A percentile compares a stretch with the other conserved stretches of the same genome.
These are phyloP conservation scores for Cantharis rufa DNA, from an alignment of 2,888 invertebrate genomes.

Conservation along the genomic window DNA sequence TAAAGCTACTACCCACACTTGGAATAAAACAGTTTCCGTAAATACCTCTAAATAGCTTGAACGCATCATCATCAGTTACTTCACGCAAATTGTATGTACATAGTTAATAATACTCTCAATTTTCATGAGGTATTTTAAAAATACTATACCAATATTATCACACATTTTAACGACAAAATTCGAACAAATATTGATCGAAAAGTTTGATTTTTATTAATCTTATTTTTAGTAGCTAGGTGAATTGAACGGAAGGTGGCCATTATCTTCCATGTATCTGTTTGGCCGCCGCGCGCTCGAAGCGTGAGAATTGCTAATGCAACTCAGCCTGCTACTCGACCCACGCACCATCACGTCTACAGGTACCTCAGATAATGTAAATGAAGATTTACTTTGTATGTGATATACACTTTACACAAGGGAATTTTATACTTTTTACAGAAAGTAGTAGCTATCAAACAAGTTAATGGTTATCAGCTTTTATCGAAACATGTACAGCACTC, in stretches of 20 bases:
- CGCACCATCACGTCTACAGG: slow-evolving; percentile 37
- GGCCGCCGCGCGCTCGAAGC: slow-evolving; percentile 44
- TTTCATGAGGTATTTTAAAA: not conserved
- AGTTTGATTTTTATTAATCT: not conserved
- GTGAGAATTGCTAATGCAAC: slow-evolving; percentile 45
- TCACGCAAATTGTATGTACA: not conserved
- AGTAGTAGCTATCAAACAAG: not conserved
- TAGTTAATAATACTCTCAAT: not conserved
- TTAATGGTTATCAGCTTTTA: not conserved
- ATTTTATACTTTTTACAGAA: not conserved
- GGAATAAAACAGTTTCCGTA: not conserved
- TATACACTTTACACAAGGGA: not conserved
- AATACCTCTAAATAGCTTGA: not conserved
- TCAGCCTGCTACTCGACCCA: slow-evolving; percentile 41
- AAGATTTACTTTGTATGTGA: not conserved
- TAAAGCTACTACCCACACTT: slow-evolving; percentile 31
- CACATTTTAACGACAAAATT: not conserved
- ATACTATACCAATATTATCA: no score
- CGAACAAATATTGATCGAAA: not conserved
- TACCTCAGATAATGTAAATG: slow-evolving; percentile 5
- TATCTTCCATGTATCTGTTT: slow-evolving; percentile 43
- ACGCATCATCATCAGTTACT: not conserved
- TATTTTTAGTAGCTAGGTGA: slow-evolving; percentile 14
- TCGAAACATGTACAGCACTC: not conserved
- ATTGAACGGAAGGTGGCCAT: slow-evolving; percentile 42